A percentile compares a stretch with the other conserved stretches of the same genome.
Conservation (phyloP, 92 coral and sea anemone species). For the Ricordea florida region DNA sequence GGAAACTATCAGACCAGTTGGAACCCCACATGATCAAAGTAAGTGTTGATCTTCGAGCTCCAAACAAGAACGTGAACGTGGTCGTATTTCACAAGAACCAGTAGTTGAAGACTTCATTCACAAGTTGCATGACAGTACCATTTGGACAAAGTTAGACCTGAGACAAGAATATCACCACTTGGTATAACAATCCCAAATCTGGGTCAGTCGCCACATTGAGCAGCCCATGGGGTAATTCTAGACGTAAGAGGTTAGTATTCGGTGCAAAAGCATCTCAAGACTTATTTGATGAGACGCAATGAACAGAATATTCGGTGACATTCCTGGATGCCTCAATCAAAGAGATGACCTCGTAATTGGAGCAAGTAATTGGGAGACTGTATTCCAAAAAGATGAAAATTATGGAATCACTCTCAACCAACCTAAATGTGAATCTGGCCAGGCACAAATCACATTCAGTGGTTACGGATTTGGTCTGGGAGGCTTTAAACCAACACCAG, state of each 20-base stretch:
- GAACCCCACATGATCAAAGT: slow-evolving; percentile 40
- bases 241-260: slow-evolving; percentile 56
- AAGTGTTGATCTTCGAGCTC: slow-evolving; percentile 13
- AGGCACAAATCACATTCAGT: slow-evolving; percentile 46
- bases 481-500: slow-evolving; percentile 43
- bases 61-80: slow-evolving; percentile 33
- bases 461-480: slow-evolving; percentile 42
- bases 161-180: slow-evolving; percentile 63
- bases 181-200: slow-evolving; percentile 49
- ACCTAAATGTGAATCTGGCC: slow-evolving; percentile 59
- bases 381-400: slow-evolving; percentile 44
- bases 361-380: slow-evolving; percentile 6
- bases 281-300: slow-evolving; percentile 61
- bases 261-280: slow-evolving; percentile 65
- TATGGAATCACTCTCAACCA: slow-evolving; percentile 63
- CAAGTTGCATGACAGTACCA: slow-evolving; percentile 41
- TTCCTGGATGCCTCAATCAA: slow-evolving; percentile 16
- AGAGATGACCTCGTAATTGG: slow-evolving; percentile 3
- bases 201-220: slow-evolving; percentile 47
- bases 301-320: slow-evolving; percentile 49
- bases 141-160: slow-evolving; percentile 48
- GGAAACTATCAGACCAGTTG: slow-evolving; percentile 1
- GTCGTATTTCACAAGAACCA: slow-evolving; percentile 30
- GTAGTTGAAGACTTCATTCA: slow-evolving; percentile 51
- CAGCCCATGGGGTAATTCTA: slow-evolving; percentile 64